Evolutionary conservation across 2,888 invertebrate species (phyloP).

Genomic region (Dimorphilus gyrociliatus): DNA sequence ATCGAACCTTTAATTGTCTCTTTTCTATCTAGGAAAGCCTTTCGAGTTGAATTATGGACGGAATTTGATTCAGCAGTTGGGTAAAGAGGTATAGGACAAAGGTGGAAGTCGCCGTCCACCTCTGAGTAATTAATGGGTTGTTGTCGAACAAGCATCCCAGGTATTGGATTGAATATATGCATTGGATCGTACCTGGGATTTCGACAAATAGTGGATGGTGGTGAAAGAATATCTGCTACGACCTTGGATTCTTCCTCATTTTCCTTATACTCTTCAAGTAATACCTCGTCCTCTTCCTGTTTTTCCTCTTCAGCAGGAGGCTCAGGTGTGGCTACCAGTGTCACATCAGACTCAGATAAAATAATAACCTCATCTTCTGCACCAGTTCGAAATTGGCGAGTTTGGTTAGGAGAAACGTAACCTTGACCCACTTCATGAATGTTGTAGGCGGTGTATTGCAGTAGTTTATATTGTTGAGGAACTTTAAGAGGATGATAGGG

Average conservation of each 20-base stretch:
- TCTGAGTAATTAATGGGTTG: slow-evolving; percentile 30
- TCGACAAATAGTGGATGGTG: no score
- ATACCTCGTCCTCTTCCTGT: slow-evolving; percentile 6
- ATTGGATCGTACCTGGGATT: no score
- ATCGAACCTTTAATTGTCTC: slow-evolving; percentile 31
- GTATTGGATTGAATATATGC: slow-evolving; percentile 34
- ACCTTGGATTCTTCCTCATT: no score
- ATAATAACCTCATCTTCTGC: slow-evolving; percentile 31
- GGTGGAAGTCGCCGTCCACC: slow-evolving; percentile 30
- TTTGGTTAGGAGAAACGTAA: slow-evolving; percentile 23
- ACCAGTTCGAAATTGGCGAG: slow-evolving; percentile 23
- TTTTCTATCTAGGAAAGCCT: slow-evolving; percentile 30
- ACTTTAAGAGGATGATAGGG: slow-evolving; percentile 27
- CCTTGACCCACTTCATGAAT: slow-evolving; percentile 20
- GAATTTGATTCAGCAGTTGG: slow-evolving; percentile 15
- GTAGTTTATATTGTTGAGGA: slow-evolving; percentile 27
- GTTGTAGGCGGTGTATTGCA: slow-evolving; percentile 19
- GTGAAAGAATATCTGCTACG: background rate
- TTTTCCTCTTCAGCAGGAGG: background rate
- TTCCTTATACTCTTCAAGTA: no score
- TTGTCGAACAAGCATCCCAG: slow-evolving; percentile 33
- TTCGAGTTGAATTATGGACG: slow-evolving; percentile 28
- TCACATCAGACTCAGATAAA: slow-evolving; percentile 10
- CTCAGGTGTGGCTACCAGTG: background rate
- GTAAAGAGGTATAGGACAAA: slow-evolving; percentile 34